Percentiles rank a stretch among this genome's conserved stretches.
phyloP scores from a whole-genome alignment of 2,797 vertebrate species.

The Rhynchotus rufescens region DNA sequence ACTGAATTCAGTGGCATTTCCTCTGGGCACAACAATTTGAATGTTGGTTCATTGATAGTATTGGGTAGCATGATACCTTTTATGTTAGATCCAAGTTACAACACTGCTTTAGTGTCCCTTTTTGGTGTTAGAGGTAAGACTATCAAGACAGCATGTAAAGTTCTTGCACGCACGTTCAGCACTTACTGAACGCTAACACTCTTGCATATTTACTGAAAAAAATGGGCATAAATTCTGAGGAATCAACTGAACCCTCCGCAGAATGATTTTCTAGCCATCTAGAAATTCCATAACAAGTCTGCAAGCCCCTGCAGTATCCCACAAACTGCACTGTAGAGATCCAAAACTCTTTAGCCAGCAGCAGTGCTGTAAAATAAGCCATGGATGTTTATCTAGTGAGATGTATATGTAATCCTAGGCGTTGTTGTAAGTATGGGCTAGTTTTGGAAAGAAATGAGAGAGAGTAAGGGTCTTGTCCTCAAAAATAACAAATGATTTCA shows the following conservation, averaged over 20 bases:
- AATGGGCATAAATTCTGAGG: background rate
- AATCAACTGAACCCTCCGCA: conserved; percentile 25
- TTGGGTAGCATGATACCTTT: conserved; percentile 79
- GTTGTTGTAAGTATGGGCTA: background rate
- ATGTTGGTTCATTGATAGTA: conserved; percentile 79
- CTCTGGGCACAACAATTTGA: conserved; percentile 78
- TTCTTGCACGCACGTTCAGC: background rate
- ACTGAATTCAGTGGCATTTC: conserved; percentile 65
- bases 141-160: background rate
- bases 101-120: conserved; percentile 78
- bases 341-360: conserved; percentile 31
- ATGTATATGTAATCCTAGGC: conserved; percentile 23
- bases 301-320: background rate
- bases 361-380: conserved; percentile 28
- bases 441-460: conserved; percentile 8
- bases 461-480: background rate
- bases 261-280: conserved; percentile 35
- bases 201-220: background rate
- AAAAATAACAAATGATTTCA: background rate
- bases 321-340: conserved; percentile 17
- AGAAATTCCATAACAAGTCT: conserved; percentile 41
- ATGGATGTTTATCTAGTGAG: conserved; percentile 33
- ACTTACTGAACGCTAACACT: background rate
- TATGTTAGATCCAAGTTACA: conserved; percentile 80
- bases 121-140: conserved; percentile 79